Percentiles rank a stretch among this genome's conserved stretches.
These are phyloP conservation scores for Stegodyphus mimosarum DNA, from an alignment of 1,140 invertebrate species.

Conservation along the genomic window DNA sequence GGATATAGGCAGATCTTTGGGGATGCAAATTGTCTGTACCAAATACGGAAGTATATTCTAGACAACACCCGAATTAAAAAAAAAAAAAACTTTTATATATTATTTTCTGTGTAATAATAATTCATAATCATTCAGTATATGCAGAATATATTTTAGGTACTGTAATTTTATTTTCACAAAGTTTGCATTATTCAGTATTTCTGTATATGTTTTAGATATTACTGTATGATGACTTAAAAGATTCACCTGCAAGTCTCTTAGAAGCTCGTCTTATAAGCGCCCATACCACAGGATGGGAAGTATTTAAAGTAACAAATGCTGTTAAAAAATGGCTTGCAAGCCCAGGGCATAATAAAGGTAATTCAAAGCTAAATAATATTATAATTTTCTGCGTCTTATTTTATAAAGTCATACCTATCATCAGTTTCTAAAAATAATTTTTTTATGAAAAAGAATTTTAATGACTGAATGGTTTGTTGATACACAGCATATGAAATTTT, in stretches of 20 bases:
- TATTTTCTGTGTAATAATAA: neutral
- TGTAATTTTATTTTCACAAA: neutral
- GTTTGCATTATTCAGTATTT: neutral
- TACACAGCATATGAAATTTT: neutral
- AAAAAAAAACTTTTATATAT: neutral
- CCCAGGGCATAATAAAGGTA: slow-evolving; percentile 65
- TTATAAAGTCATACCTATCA: neutral
- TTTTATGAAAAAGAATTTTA: neutral
- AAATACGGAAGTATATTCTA: too few relatives aligned
- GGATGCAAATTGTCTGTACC: too few relatives aligned
- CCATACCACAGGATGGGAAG: slow-evolving; percentile 73
- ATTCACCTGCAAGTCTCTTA: slow-evolving; percentile 24
- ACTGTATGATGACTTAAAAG: slow-evolving; percentile 63
- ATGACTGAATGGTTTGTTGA: neutral
- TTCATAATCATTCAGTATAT: neutral
- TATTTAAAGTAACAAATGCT: slow-evolving; percentile 71
- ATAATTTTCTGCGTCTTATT: slow-evolving; percentile 14
- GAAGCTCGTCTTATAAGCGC: slow-evolving; percentile 71
- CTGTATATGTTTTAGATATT: slow-evolving; percentile 16
- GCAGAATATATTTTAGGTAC: neutral
- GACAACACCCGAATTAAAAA: too few relatives aligned
- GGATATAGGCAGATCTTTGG: too few relatives aligned
- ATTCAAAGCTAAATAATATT: neutral
- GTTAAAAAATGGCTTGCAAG: slow-evolving; percentile 70
- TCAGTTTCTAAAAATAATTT: neutral